These are phyloP conservation scores for Axis porcinus DNA, from an alignment of 2,113 vertebrate species.

Conservation along the genomic window DNA sequence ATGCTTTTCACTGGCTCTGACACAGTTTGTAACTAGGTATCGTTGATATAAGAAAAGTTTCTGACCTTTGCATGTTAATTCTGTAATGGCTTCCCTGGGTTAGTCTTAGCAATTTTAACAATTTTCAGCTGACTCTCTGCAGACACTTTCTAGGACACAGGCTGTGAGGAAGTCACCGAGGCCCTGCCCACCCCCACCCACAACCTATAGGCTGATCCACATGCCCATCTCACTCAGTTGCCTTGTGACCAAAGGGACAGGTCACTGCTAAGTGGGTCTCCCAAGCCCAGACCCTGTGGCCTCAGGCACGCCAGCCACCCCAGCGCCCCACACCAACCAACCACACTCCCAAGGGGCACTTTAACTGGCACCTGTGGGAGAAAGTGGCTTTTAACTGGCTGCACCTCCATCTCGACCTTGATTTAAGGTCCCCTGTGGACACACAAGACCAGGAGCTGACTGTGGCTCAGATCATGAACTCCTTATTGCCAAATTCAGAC, in stretches of 20 bases:
- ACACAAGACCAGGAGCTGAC: too few relatives aligned
- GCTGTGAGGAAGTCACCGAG: background rate
- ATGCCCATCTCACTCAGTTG: fast-evolving
- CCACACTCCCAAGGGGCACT: background rate
- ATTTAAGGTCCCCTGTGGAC: background rate
- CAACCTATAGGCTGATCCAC: background rate
- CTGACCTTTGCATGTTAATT: background rate
- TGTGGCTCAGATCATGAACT: too few relatives aligned
- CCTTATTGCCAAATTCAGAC: too few relatives aligned
- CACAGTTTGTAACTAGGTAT: background rate
- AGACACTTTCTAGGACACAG: background rate
- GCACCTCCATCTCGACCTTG: background rate
- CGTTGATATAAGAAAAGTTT: background rate
- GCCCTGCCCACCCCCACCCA: background rate
- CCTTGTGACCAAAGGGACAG: background rate
- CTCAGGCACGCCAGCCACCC: background rate
- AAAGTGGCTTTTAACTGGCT: background rate
- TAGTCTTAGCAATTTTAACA: background rate
- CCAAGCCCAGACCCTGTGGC: too few relatives aligned
- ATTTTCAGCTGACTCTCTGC: background rate
- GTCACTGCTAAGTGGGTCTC: background rate
- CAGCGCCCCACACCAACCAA: fast-evolving
- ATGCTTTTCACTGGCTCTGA: background rate
- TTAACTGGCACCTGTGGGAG: background rate
- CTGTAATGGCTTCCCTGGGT: background rate